Conservation (phyloP, 2,113 vertebrate genomes). For the Callorhinus ursinus region DNA sequence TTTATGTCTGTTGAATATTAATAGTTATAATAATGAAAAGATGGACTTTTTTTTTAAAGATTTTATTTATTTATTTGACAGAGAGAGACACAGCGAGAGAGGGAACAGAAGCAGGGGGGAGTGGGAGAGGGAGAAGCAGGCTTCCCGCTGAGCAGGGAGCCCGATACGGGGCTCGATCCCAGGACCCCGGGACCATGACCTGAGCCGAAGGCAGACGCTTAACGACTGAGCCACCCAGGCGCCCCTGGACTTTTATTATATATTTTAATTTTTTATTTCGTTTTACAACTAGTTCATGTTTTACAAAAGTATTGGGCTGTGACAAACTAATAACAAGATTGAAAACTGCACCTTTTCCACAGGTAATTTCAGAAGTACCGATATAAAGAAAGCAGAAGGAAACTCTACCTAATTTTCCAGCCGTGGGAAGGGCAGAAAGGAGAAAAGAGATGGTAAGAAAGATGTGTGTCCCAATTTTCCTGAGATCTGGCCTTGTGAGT, state of each 20-base stretch:
- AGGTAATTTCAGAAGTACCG: slow-evolving; percentile 4
- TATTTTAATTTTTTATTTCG: slow-evolving; percentile 43
- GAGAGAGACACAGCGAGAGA: no score
- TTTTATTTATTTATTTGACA: no score
- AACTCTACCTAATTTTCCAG: neutral
- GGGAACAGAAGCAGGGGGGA: no score
- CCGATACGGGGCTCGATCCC: no score
- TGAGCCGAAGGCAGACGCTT: no score
- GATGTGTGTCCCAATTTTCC: neutral
- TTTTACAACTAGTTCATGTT: slow-evolving; percentile 16
- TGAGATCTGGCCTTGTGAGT: neutral
- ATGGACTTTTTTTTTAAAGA: neutral
- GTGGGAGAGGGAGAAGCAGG: no score
- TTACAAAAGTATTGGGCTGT: slow-evolving; percentile 5
- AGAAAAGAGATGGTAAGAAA: slow-evolving; percentile 8
- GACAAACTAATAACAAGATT: slow-evolving; percentile 23
- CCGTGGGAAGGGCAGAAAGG: neutral
- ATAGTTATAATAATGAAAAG: neutral
- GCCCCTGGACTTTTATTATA: neutral
- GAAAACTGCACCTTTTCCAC: slow-evolving; percentile 22
- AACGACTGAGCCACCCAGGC: no score
- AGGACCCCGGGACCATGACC: no score
- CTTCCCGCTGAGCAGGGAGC: no score
- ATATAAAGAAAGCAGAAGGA: slow-evolving; percentile 12
- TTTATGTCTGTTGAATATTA: slow-evolving; percentile 14